Base-by-base conservation (phyloP, 2,113 vertebrate genomes). In the Cyanoliseus patagonus region DNA sequence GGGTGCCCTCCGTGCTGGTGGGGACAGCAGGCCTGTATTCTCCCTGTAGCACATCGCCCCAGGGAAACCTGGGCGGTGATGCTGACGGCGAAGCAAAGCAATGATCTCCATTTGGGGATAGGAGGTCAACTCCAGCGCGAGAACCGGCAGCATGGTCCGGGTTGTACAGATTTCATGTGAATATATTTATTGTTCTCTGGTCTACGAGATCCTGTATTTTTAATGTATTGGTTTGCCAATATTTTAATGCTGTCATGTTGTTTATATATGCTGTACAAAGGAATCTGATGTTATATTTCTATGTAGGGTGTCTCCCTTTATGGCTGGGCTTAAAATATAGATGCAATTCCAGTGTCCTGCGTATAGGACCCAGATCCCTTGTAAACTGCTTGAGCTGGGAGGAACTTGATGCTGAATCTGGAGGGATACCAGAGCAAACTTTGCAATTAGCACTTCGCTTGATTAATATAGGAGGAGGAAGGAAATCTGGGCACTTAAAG, bases 151-250 rank as follows among this genome's bases (percentile, higher is more conserved):
- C 3, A 0, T 55, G 0, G 1, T 46, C 86, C 0, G 0, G 62
- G 75, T 42, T 97, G 94, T 96, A 95, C 70, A 95, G 92, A 64
- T 55, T 88, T 73, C 59, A 18, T 77, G 84, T 96, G 68, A 94
- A 90, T 93, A 85, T 86, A 80, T 57, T 94, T 88, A 83, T 81
- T 79, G 91, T 96, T 92, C 81, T 68, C 85, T 76, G 93, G 46
- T 89, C 81, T 37, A 79, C 19, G 51, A 89, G 80, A 93, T 41
- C 72, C 88, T 95, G 95, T 96, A 90, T 83, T 97, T 94, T 96
- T 83, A 78, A 90, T 77, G 94, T 92, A 61, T 83, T 47, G 82
- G 73, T 83, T 59, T 84, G 80, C 85, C 80, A 76, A 68, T 84
- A 91, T 94, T 90, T 94, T 74, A 75, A 94, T 57, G 75, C 92